Conservation (phyloP, 1,140 invertebrate genomes). For the Penaeus japonicus region DNA sequence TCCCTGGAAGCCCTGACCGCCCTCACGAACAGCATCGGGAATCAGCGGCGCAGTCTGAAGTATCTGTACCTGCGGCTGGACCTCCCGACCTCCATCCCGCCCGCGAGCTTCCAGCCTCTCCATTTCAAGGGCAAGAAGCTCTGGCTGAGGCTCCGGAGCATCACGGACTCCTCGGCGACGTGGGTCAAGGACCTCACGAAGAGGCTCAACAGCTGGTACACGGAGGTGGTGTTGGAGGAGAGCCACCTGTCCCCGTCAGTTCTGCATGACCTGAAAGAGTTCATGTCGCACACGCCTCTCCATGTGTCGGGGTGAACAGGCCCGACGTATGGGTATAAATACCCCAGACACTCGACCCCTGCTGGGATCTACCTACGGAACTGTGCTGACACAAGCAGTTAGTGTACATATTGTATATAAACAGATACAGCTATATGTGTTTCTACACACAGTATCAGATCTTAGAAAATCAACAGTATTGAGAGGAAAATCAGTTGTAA, state of each 20-base stretch:
- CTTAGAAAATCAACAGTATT: too few species aligned
- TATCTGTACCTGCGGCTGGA: constrained; percentile 40
- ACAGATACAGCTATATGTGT: too few species aligned
- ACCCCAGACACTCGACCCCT: too few species aligned
- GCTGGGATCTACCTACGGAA: too few species aligned
- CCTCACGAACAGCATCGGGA: constrained; percentile 11
- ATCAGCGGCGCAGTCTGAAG: neutral
- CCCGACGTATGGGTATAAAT: too few species aligned
- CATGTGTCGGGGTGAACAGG: constrained; percentile 4
- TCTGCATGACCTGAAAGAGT: constrained; percentile 32
- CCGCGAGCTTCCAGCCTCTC: constrained; percentile 24
- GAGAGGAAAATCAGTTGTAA: too few species aligned
- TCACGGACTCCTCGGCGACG: neutral
- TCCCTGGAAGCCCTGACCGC: constrained; percentile 26
- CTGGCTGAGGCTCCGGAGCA: constrained; percentile 31
- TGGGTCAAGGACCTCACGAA: constrained; percentile 26
- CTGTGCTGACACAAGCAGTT: too few species aligned
- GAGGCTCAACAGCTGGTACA: constrained; percentile 38
- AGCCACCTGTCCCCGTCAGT: constrained; percentile 14
- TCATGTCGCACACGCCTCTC: constrained; percentile 6
- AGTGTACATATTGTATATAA: too few species aligned
- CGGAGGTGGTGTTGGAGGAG: constrained; percentile 40
- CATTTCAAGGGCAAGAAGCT: constrained; percentile 38
- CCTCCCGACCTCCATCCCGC: neutral
- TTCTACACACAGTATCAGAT: too few species aligned